Percentiles rank a stretch among this genome's conserved stretches.
phyloP scores from a whole-genome alignment of 2,113 vertebrate species.

The Illadopsis cleaveri region DNA sequence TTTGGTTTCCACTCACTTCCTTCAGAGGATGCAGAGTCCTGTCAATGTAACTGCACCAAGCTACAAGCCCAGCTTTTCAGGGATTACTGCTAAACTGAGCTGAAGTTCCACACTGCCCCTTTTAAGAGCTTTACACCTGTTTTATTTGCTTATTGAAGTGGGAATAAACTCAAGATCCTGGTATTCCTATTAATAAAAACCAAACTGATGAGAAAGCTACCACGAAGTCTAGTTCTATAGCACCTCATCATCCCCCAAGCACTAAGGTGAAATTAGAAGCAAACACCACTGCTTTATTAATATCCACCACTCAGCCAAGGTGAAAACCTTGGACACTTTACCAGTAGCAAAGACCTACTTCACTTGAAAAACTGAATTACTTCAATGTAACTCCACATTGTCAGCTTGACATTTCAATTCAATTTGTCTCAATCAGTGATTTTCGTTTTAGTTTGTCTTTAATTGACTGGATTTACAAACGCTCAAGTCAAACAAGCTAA shows the following conservation, averaged over 20 bases:
- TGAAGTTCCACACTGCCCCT: neutral
- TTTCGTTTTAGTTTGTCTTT: neutral
- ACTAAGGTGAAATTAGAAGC: neutral
- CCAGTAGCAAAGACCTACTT: neutral
- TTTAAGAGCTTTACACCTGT: neutral
- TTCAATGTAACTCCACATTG: neutral
- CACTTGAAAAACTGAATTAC: neutral
- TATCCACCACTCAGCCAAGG: neutral
- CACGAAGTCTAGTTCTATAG: neutral
- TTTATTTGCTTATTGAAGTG: neutral
- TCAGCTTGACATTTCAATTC: neutral
- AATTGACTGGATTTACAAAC: neutral
- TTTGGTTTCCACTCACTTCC: neutral
- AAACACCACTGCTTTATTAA: neutral
- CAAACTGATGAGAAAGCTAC: neutral
- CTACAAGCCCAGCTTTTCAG: neutral
- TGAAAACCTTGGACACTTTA: neutral
- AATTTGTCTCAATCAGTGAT: neutral
- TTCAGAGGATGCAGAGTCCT: neutral
- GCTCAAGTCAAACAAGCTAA: neutral
- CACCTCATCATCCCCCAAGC: neutral
- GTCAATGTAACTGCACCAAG: neutral
- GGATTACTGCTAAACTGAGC: neutral
- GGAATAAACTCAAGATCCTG: neutral
- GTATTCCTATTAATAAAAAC: neutral